phyloP scores from a whole-genome alignment of 2,797 vertebrate genomes.

The Calcarius lapponicus region DNA sequence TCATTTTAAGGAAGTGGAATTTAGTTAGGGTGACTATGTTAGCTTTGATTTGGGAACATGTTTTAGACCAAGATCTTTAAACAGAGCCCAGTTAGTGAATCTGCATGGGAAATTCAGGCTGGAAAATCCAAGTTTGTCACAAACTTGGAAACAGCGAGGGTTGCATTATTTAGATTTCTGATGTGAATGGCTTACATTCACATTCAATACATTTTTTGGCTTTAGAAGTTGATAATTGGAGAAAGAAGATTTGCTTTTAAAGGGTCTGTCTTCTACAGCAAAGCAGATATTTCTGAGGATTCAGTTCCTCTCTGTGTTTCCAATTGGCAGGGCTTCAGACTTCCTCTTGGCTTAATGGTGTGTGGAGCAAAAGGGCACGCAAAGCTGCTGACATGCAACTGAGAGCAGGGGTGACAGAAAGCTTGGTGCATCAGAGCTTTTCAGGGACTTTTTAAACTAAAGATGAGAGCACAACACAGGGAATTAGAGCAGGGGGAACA shows the following conservation, averaged over 20 bases:
- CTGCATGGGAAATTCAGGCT: background rate
- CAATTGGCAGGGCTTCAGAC: background rate
- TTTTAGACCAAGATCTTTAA: background rate
- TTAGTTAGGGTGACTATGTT: background rate
- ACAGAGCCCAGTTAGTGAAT: background rate
- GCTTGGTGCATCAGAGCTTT: background rate
- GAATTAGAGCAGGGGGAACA: background rate
- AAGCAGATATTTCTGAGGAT: background rate
- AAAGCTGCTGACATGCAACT: constrained; percentile 16
- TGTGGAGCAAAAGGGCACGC: background rate
- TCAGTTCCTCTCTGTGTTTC: constrained; percentile 13
- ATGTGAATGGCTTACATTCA: background rate
- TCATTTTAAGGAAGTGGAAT: background rate
- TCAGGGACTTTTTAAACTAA: background rate
- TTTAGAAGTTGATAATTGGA: background rate
- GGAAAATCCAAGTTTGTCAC: background rate
- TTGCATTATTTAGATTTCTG: background rate
- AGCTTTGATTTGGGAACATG: background rate
- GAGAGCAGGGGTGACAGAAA: background rate
- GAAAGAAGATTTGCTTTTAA: background rate
- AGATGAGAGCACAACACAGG: background rate
- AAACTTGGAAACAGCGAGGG: background rate
- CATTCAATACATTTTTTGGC: background rate
- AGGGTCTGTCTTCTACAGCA: background rate
- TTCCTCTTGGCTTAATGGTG: background rate